These are phyloP conservation scores for Lepidurus packardi DNA, from an alignment of 1,140 invertebrate species.

Conservation along the genomic window DNA sequence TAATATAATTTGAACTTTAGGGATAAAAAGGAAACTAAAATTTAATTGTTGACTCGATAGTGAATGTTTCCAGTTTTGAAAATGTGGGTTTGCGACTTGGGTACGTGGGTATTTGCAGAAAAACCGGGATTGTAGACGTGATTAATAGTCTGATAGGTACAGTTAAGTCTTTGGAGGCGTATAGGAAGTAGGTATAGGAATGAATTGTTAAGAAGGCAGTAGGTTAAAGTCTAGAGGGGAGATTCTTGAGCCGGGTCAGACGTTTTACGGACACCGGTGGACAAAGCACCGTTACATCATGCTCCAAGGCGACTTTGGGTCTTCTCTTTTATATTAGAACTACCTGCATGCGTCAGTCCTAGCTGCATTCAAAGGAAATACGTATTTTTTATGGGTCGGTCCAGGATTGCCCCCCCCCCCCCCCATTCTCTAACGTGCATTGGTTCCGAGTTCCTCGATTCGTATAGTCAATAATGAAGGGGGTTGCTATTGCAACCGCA, in stretches of 20 bases:
- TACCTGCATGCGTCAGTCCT: too few relatives aligned
- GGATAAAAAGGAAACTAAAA: too few relatives aligned
- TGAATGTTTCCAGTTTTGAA: too few relatives aligned
- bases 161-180: background rate
- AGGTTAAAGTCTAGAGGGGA: conserved; percentile 11
- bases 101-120: too few relatives aligned
- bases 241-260: background rate
- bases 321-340: background rate
- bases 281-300: background rate
- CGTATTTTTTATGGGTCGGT: too few relatives aligned
- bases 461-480: background rate
- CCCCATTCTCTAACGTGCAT: background rate
- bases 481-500: conserved; percentile 6
- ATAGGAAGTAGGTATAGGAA: background rate
- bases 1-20: too few relatives aligned
- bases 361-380: too few relatives aligned
- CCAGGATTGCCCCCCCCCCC: background rate
- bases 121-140: too few relatives aligned
- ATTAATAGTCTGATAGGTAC: too few relatives aligned
- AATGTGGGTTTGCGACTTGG: too few relatives aligned
- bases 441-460: too few relatives aligned
- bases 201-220: background rate
- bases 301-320: background rate
- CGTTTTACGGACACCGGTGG: background rate
- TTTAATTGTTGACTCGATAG: too few relatives aligned